Conservation (phyloP, 2,797 vertebrate genomes). For the Melanotaenia trifasciata region DNA sequence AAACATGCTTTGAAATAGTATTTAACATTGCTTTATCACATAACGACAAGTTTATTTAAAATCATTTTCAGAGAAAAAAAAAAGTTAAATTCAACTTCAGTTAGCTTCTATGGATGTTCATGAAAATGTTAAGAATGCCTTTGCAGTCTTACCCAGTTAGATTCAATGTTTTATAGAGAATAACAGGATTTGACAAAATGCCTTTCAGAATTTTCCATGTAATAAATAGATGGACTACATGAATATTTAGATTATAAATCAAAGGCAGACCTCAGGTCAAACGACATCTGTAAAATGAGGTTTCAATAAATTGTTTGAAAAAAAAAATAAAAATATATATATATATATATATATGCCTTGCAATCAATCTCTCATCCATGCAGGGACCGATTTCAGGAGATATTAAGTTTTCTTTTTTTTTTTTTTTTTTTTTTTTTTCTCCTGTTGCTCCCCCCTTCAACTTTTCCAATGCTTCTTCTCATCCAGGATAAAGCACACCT, state of each 20-base stretch:
- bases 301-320: constrained; percentile 55
- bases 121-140: constrained; percentile 29
- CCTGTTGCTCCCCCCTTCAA: constrained; percentile 47
- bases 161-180: constrained; percentile 36
- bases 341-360: no score
- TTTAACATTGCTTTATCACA: no score
- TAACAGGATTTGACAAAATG: constrained; percentile 47
- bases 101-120: constrained; percentile 30
- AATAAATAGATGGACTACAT: constrained; percentile 55
- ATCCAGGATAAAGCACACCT: constrained; percentile 58
- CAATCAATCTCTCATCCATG: constrained; percentile 37
- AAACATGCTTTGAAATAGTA: no score
- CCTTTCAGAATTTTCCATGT: constrained; percentile 27
- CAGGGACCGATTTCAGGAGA: constrained; percentile 49
- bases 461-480: constrained; percentile 54
- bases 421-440: constrained; percentile 20
- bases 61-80: neutral
- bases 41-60: no score
- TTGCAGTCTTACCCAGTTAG: constrained; percentile 22
- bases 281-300: constrained; percentile 52
- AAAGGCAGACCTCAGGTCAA: constrained; percentile 56
- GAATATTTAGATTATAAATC: constrained; percentile 58
- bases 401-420: constrained; percentile 35
- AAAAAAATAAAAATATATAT: no score
- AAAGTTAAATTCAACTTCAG: neutral